Conservation (phyloP, 2,888 invertebrate genomes). For the Marasmarcha lunaedactyla region DNA sequence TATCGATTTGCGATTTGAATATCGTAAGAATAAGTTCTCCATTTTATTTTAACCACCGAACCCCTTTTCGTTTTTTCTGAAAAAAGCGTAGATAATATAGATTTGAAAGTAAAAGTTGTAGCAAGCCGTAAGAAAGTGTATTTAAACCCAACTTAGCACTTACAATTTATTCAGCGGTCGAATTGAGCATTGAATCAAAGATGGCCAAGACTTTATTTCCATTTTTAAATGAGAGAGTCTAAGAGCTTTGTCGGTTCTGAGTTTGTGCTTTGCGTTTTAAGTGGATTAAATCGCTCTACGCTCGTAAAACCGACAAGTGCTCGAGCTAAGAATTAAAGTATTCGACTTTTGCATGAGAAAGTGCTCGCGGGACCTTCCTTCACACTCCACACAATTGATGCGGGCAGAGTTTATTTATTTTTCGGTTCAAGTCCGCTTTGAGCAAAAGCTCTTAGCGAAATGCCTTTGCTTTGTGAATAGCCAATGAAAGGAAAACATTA, state of each 20-base stretch:
- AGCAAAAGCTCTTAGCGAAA: slow-evolving; percentile 36
- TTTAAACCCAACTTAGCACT: slow-evolving; percentile 26
- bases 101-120: slow-evolving; percentile 4
- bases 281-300: slow-evolving; percentile 71
- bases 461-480: slow-evolving; percentile 49
- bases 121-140: slow-evolving; percentile 33
- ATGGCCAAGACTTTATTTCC: slow-evolving; percentile 68
- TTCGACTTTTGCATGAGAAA: slow-evolving; percentile 71
- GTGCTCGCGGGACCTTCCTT: slow-evolving; percentile 51
- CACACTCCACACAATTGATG: slow-evolving; percentile 48
- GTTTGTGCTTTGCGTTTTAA: slow-evolving; percentile 71
- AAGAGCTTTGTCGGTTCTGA: slow-evolving; percentile 68
- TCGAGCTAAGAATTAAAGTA: slow-evolving; percentile 67
- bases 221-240: slow-evolving; percentile 70
- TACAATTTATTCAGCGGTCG: slow-evolving; percentile 61
- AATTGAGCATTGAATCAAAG: slow-evolving; percentile 55
- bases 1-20: too few relatives aligned
- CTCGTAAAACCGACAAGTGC: slow-evolving; percentile 71
- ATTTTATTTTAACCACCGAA: too few relatives aligned
- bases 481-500: slow-evolving; percentile 52
- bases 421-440: slow-evolving; percentile 35
- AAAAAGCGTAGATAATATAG: too few relatives aligned
- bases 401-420: slow-evolving; percentile 46
- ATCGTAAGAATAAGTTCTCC: too few relatives aligned
- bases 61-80: too few relatives aligned